A percentile compares a stretch with the other conserved stretches of the same genome.
Evolutionary conservation across 2,797 vertebrate genomes (phyloP).

Genomic region (Parotocinclus haroldoi): DNA sequence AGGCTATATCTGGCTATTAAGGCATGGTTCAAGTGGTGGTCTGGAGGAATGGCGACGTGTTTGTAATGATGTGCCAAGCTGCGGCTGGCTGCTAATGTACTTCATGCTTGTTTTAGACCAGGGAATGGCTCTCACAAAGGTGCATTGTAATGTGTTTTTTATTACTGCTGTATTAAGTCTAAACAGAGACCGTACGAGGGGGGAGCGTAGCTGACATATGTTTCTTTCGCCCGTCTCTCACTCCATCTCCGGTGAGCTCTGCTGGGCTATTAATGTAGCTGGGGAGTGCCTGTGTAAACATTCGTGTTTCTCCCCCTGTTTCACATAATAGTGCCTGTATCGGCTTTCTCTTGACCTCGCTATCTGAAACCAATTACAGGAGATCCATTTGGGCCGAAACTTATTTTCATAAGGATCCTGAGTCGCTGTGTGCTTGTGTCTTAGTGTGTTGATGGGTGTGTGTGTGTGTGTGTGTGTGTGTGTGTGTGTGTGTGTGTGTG

Average conservation of each 20-base stretch:
- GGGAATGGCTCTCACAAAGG: slow-evolving; percentile 67
- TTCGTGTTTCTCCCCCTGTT: slow-evolving; percentile 81
- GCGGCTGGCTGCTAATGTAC: slow-evolving; percentile 63
- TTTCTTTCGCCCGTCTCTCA: slow-evolving; percentile 47
- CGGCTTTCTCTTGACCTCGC: slow-evolving; percentile 93
- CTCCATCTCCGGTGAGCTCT: slow-evolving; percentile 60
- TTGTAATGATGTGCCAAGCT: slow-evolving; percentile 64
- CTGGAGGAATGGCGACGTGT: slow-evolving; percentile 46
- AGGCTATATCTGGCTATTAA: slow-evolving; percentile 29
- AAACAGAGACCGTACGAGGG: slow-evolving; percentile 56
- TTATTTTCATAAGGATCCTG: slow-evolving; percentile 97
- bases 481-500: slow-evolving; percentile 42
- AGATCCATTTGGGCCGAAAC: slow-evolving; percentile 97
- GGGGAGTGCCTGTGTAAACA: slow-evolving; percentile 97
- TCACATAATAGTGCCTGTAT: slow-evolving; percentile 91
- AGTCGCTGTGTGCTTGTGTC: slow-evolving; percentile 75
- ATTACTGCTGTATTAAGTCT: slow-evolving; percentile 64
- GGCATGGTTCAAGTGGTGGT: slow-evolving; percentile 29
- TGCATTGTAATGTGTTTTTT: slow-evolving; percentile 67
- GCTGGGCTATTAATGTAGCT: slow-evolving; percentile 82
- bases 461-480: slow-evolving; percentile 40
- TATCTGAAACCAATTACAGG: slow-evolving; percentile 99
- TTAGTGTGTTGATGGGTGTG: slow-evolving; percentile 46
- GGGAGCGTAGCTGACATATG: slow-evolving; percentile 47
- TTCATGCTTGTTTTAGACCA: slow-evolving; percentile 74